phyloP scores from a whole-genome alignment of 2,888 invertebrate species.

The Himalopsyche kuldschensis region DNA sequence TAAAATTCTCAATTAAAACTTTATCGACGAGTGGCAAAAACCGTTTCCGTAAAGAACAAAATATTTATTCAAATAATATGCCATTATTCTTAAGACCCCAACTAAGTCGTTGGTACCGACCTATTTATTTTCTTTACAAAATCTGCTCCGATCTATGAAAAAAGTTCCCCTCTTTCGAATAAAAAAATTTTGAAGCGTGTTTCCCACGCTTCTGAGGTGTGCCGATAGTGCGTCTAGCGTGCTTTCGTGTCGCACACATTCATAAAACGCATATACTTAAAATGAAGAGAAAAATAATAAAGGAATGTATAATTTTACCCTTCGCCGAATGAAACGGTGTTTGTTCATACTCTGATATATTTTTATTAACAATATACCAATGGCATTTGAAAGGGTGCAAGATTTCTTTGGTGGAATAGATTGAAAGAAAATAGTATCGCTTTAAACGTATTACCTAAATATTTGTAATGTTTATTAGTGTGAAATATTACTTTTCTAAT shows the following conservation, averaged over 20 bases:
- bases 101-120: neutral
- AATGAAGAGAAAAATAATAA: neutral
- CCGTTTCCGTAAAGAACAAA: neutral
- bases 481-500: too few relatives aligned
- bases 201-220: constrained; percentile 24
- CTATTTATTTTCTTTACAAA: neutral
- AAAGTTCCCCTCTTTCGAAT: constrained; percentile 15
- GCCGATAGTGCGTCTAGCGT: constrained; percentile 4
- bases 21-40: neutral
- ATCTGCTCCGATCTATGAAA: neutral
- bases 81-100: neutral
- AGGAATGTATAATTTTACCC: neutral
- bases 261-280: neutral
- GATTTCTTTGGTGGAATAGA: neutral
- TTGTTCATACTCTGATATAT: neutral
- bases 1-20: neutral
- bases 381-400: neutral
- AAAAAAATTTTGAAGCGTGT: constrained; percentile 21
- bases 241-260: neutral
- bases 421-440: too few relatives aligned
- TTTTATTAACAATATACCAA: neutral
- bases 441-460: too few relatives aligned
- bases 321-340: neutral
- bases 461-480: too few relatives aligned
- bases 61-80: neutral